phyloP scores from a whole-genome alignment of 2,888 invertebrate species.

The Tyria jacobaeae region DNA sequence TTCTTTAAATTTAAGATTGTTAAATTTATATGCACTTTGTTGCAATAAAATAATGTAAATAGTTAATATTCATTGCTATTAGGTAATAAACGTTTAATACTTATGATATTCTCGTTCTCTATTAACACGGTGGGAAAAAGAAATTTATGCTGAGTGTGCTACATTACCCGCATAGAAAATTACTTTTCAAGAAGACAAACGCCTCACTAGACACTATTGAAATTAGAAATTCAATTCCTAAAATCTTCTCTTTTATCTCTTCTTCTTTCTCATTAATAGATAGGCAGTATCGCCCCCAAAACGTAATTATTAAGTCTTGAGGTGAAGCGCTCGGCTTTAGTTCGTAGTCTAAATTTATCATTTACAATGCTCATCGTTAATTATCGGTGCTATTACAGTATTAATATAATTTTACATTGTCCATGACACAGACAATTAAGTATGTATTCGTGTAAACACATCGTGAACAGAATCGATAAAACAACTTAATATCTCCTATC shows the following conservation, averaged over 20 bases:
- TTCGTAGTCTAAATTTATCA: too few species aligned
- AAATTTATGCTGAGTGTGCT: not conserved
- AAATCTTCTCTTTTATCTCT: too few species aligned
- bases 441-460: slow-evolving; percentile 46
- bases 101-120: not conserved
- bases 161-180: not conserved
- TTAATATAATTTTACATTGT: slow-evolving; percentile 55
- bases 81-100: slow-evolving; percentile 47
- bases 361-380: too few species aligned
- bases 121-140: not conserved
- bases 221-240: too few species aligned
- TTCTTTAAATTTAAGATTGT: slow-evolving; percentile 27
- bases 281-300: too few species aligned
- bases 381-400: too few species aligned
- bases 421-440: slow-evolving; percentile 53
- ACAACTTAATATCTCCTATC: slow-evolving; percentile 36
- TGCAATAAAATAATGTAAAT: too few species aligned
- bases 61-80: slow-evolving; percentile 32
- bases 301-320: too few species aligned
- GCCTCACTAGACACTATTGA: too few species aligned
- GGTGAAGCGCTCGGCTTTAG: too few species aligned
- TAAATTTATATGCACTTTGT: not conserved
- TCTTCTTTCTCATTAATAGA: too few species aligned
- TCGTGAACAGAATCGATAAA: slow-evolving; percentile 39
- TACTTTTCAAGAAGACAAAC: too few species aligned